Base-by-base conservation (phyloP, 2,888 invertebrate species). In the Archaeoteleia sp. region DNA sequence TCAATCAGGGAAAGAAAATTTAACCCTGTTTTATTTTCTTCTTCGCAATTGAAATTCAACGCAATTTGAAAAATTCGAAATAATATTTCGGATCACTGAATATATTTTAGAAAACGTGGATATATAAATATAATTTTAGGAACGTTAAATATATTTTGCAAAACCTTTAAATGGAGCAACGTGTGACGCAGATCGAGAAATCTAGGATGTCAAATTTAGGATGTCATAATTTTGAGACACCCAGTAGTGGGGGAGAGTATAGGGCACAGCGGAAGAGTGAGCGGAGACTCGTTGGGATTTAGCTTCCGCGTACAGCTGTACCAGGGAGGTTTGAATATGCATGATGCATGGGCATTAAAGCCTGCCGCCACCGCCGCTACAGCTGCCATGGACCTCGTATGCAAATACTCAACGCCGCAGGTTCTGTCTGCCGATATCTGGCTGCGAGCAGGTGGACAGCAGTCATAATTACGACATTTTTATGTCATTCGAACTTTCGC, bases 341-440 rank as follows among this genome's bases (percentile, higher is more conserved):
- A 84, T 84, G 84, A 84, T 82, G 83, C 83, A 84, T 83, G 81
- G 79, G 81, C 82, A 83, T 83, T 84, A 83, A 82, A 82, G 80
- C 82, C 77, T 74, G n/a, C n/a, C n/a, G n/a, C n/a, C n/a, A n/a
- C n/a, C n/a, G 74, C 48, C 65, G 70, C 70, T 69, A 69, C 66
- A 62, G 66, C 62, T 37, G 66, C 62, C 73, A 67, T 71, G 77
- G 73, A 76, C 74, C 83, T 78, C 82, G 74, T 83, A 83, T 83
- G 83, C 80, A 83, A 83, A 83, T 82, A 80, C 71, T 71, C 72
- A 71, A 55, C 69, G 75, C 76, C 78, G 74, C 74, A 71, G 70
- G 70, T 61, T 74, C 73, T 68, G 67, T 74, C 74, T 74, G 73
- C 68, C 70, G 71, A 71, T 71, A 73, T 70, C 67, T 68, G 55